Base-by-base conservation (phyloP, 92 coral and sea anemone genomes). In the Pocillopora grandis region DNA sequence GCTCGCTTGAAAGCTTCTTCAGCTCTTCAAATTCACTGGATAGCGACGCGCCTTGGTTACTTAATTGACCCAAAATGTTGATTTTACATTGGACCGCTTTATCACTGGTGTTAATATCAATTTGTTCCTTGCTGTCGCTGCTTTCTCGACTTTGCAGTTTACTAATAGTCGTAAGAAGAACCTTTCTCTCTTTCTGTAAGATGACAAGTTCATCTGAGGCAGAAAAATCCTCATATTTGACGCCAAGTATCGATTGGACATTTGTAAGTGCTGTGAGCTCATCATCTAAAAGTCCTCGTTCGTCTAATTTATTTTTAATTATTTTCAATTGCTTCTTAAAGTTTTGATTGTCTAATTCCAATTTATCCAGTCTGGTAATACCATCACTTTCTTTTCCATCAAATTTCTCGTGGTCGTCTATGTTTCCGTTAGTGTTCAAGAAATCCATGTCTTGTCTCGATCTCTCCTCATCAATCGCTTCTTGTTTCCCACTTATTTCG, bases 61-160 rank as follows among this genome's bases (percentile, higher is more conserved):
- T 90, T 27, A 72, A 65, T 36, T 70, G 86, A 9, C 89, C 87
- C 19, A 76, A 66, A 27, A 79, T 70, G 80, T 76, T 76, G 2
- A 93, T 84, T 58, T 91, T 87, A 82, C 94, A 92, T 65, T 93
- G 97, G 35, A 92, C 94, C 13, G 96, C 89, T 49, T 86, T 85
- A 69, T 88, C 91, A 16, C 78, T 52, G 37, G 84, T 66, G 62
- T 68, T 71, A 1, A 16, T 9, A 55, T 35, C 71, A n/a, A 48
- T 72, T 2, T 59, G 62, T 73, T 73, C 58, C 49, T 85, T 52
- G 61, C 84, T 81, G 56, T 42, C 87, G 48, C 66, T 81, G 31
- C 76, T 81, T 58, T 94, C 93, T 49, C 75, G 80, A 61, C 80
- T 88, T 65, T 94, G 98, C 76, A 91, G 87, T 81, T 86, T 85